These are phyloP conservation scores for Dicroscelio sp. DNA, from an alignment of 2,888 invertebrate species.

Conservation along the genomic window DNA sequence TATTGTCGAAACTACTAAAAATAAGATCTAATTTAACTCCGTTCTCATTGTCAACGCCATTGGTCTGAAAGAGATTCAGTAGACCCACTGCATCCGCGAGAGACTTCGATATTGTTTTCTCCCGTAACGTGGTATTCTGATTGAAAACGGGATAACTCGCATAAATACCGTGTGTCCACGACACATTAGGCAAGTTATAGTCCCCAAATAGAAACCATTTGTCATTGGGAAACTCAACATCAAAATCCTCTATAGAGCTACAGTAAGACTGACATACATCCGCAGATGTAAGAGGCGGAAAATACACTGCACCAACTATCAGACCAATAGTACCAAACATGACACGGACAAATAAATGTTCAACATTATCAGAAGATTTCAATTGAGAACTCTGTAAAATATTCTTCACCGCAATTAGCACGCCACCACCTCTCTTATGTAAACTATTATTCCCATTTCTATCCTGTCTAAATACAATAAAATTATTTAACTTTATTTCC, in stretches of 20 bases:
- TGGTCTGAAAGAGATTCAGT: neutral
- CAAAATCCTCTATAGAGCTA: neutral
- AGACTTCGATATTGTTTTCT: neutral
- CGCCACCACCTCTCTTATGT: neutral
- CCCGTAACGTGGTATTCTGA: neutral
- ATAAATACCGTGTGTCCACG: neutral
- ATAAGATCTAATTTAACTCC: neutral
- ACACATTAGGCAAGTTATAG: neutral
- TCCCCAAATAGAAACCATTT: neutral
- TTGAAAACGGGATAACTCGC: neutral
- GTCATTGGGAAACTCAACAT: neutral
- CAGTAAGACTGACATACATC: neutral
- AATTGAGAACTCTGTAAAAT: neutral
- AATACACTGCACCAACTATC: neutral
- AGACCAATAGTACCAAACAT: too few relatives aligned
- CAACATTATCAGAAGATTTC: neutral
- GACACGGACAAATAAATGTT: neutral
- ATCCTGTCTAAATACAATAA: conserved; percentile 18
- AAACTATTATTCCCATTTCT: neutral
- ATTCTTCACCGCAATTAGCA: conserved; percentile 14
- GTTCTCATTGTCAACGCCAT: neutral
- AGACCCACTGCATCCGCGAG: neutral
- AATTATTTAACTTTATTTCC: neutral
- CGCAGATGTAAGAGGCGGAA: neutral
- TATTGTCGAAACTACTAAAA: neutral